Evolutionary conservation across 2,888 invertebrate genomes (phyloP).

Genomic region (Polymixis lichenea): DNA sequence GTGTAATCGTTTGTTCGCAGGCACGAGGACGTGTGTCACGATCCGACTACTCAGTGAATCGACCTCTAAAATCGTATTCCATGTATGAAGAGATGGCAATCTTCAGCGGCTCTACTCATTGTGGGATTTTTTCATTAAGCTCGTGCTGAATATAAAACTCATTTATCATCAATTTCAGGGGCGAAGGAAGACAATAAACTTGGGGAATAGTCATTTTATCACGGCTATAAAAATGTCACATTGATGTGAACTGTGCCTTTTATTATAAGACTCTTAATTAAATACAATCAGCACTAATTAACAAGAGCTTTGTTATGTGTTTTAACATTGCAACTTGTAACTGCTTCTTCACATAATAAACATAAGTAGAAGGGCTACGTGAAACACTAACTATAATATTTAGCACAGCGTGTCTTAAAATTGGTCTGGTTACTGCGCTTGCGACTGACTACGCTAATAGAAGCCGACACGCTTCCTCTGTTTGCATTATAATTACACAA

Average conservation of each 20-base stretch:
- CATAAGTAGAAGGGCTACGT: background rate
- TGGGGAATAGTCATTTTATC: background rate
- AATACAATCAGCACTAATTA: background rate
- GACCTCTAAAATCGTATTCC: conserved; percentile 62
- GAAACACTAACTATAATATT: conserved; percentile 27
- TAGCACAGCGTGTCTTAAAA: conserved; percentile 44
- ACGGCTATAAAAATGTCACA: conserved; percentile 18
- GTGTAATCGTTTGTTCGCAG: conserved; percentile 51
- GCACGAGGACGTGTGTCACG: conserved; percentile 62
- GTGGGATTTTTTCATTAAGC: conserved; percentile 40
- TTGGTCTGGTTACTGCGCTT: conserved; percentile 52
- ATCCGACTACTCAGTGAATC: conserved; percentile 62
- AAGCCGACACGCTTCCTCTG: conserved; percentile 67
- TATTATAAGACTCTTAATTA: background rate
- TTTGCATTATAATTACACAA: conserved; percentile 73
- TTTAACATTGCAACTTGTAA: background rate
- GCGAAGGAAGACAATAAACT: conserved; percentile 22
- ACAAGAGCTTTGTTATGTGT: conserved; percentile 10
- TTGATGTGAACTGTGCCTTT: conserved; percentile 17
- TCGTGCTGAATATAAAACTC: conserved; percentile 30
- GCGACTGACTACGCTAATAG: conserved; percentile 59
- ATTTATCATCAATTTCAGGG: conserved; percentile 38
- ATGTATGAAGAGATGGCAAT: conserved; percentile 64
- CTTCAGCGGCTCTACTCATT: conserved; percentile 46
- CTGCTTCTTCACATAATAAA: background rate